These are phyloP conservation scores for Drosophila watanabei DNA, from an alignment of 1,140 invertebrate species.

Conservation along the genomic window DNA sequence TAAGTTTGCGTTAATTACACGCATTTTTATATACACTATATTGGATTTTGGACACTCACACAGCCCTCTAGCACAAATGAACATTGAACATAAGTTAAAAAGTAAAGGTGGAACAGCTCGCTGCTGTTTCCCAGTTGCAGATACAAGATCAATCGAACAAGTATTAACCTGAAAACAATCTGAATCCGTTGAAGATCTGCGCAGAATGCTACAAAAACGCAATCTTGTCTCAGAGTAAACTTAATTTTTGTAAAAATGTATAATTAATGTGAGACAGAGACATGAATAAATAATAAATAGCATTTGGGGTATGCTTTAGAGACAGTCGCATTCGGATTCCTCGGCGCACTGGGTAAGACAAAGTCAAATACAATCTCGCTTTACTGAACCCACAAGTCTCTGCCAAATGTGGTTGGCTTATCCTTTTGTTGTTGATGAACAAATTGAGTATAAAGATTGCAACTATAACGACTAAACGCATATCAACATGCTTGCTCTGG, in stretches of 20 bases:
- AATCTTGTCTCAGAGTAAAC: constrained; percentile 18
- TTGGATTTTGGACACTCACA: constrained; percentile 67
- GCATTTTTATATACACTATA: constrained; percentile 29
- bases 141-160: constrained; percentile 3
- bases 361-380: constrained; percentile 15
- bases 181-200: background rate
- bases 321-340: constrained; percentile 9
- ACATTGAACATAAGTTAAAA: constrained; percentile 40
- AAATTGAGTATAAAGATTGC: constrained; percentile 73
- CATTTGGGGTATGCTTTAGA: constrained; percentile 23
- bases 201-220: constrained; percentile 4
- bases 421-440: constrained; percentile 23
- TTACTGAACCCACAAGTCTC: background rate
- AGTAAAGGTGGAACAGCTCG: constrained; percentile 5
- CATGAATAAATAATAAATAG: constrained; percentile 64
- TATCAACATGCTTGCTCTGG: background rate
- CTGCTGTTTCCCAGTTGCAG: background rate
- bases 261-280: constrained; percentile 46
- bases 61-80: constrained; percentile 70
- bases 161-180: constrained; percentile 15
- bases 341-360: constrained; percentile 18
- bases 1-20: constrained; percentile 15
- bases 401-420: background rate
- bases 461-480: constrained; percentile 11
- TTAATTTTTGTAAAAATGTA: constrained; percentile 29